Conservation (phyloP, 92 coral and sea anemone species). For the Scolanthus callimorphus region DNA sequence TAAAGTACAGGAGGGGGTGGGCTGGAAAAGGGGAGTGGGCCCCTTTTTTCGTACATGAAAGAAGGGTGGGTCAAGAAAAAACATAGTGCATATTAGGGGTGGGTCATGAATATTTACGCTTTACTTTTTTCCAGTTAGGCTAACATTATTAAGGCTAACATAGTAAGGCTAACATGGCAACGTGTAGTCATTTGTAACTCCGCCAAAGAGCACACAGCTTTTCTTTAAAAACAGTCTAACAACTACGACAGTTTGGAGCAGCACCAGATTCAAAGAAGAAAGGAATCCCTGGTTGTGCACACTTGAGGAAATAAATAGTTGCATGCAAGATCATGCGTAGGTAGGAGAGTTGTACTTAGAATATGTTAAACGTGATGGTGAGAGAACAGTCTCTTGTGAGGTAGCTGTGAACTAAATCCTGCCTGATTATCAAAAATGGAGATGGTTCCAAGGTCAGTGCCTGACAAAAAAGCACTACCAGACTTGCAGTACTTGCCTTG, state of each 20-base stretch:
- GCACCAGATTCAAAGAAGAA: constrained; percentile 6
- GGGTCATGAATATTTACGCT: too few relatives aligned
- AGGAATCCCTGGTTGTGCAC: constrained; percentile 11
- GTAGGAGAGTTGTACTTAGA: constrained; percentile 20
- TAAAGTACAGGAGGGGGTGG: too few relatives aligned
- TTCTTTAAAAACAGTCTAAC: constrained; percentile 11
- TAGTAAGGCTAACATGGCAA: too few relatives aligned
- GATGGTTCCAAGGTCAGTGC: too few relatives aligned
- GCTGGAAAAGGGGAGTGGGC: too few relatives aligned
- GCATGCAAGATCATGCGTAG: constrained; percentile 11
- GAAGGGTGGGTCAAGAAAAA: too few relatives aligned
- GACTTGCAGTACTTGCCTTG: constrained; percentile 5
- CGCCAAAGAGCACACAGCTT: background rate
- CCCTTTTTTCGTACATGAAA: too few relatives aligned
- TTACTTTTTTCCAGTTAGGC: too few relatives aligned
- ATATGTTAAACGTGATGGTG: constrained; percentile 5
- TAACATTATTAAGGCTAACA: too few relatives aligned
- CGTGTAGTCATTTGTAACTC: background rate
- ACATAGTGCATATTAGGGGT: too few relatives aligned
- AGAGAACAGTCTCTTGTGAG: constrained; percentile 8
- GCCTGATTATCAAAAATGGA: too few relatives aligned
- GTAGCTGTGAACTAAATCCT: too few relatives aligned
- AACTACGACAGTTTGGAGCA: constrained; percentile 10
- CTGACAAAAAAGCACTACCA: constrained; percentile 14
- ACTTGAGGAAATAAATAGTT: constrained; percentile 10